Conservation (phyloP, 2,888 invertebrate species). For the Macaria liturata region DNA sequence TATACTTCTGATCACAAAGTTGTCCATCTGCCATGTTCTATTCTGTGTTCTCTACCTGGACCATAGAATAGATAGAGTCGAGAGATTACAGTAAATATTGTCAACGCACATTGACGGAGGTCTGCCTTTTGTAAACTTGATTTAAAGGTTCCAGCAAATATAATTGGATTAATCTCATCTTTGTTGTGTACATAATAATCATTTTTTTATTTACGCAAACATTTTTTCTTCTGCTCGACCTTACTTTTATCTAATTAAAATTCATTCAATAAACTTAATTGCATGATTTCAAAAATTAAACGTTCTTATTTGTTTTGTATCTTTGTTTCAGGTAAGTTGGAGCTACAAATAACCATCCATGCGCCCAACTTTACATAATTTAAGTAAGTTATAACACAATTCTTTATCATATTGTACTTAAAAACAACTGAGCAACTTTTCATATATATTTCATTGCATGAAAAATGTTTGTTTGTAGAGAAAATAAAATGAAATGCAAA, state of each 20-base stretch:
- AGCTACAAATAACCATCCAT: background rate
- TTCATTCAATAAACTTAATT: too few relatives aligned
- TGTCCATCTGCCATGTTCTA: background rate
- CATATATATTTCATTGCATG: too few relatives aligned
- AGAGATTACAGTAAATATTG: conserved; percentile 29
- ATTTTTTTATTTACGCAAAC: too few relatives aligned
- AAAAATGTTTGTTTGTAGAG: too few relatives aligned
- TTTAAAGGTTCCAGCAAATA: conserved; percentile 8
- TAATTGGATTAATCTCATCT: conserved; percentile 10
- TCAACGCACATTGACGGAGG: conserved; percentile 12
- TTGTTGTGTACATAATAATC: background rate
- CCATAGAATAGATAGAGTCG: conserved; percentile 19
- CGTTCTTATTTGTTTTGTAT: background rate
- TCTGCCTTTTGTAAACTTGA: background rate
- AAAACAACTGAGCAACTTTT: too few relatives aligned
- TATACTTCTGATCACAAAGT: background rate
- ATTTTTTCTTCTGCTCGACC: too few relatives aligned
- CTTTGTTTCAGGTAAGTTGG: conserved; percentile 20
- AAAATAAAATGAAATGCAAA: too few relatives aligned
- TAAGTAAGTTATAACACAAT: too few relatives aligned
- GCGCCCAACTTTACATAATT: too few relatives aligned
- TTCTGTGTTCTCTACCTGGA: conserved; percentile 27
- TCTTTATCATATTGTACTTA: too few relatives aligned
- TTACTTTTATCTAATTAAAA: too few relatives aligned
- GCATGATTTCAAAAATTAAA: background rate